Evolutionary conservation across 1,140 invertebrate species (phyloP).

Genomic region (Achroia grisella): DNA sequence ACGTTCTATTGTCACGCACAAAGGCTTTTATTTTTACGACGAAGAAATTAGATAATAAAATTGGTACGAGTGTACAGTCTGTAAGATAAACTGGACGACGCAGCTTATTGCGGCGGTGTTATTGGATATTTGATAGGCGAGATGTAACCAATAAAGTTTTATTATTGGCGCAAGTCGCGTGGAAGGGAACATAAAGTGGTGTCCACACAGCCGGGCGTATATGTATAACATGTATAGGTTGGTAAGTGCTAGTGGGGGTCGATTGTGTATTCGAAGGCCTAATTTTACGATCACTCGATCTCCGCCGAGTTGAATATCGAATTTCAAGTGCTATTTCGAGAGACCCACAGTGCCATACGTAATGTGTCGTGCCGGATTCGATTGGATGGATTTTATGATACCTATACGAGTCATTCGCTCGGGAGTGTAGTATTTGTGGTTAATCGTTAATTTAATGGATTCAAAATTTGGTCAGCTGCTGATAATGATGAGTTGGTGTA

Average conservation of each 20-base stretch:
- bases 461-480: conserved; percentile 31
- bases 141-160: conserved; percentile 47
- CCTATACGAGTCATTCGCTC: conserved; percentile 36
- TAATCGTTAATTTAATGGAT: conserved; percentile 49
- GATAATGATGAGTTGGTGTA: neutral
- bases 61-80: conserved; percentile 15
- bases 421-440: conserved; percentile 36
- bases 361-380: conserved; percentile 64
- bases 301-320: conserved; percentile 53
- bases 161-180: conserved; percentile 41
- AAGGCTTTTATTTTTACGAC: conserved; percentile 10
- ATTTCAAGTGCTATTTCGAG: conserved; percentile 65
- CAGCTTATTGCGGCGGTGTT: conserved; percentile 30
- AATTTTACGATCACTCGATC: conserved; percentile 62
- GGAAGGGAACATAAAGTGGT: conserved; percentile 26
- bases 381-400: conserved; percentile 64
- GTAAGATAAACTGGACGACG: conserved; percentile 23
- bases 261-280: conserved; percentile 35
- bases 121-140: conserved; percentile 45
- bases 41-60: conserved; percentile 27
- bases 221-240: neutral
- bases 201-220: conserved; percentile 11
- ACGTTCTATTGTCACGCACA: conserved; percentile 8
- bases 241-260: conserved; percentile 22
- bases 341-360: conserved; percentile 38